Base-by-base conservation (phyloP, 2,888 invertebrate genomes). In the Acrocyrtus sp. region DNA sequence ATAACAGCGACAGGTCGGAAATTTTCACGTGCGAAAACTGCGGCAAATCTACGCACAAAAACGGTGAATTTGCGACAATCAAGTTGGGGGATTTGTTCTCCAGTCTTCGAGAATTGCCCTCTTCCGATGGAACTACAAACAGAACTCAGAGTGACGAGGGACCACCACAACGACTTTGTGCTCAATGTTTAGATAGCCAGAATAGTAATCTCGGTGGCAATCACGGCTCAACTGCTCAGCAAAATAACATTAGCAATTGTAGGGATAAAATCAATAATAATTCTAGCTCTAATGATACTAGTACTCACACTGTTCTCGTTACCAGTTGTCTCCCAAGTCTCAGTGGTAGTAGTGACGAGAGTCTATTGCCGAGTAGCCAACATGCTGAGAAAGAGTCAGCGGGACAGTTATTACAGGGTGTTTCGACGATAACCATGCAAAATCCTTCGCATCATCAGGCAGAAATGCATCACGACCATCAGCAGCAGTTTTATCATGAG, bases 11-110 rank as follows among this genome's bases (percentile, higher is more conserved):
- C 63, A 17, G 61, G 8, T 34, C 74, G n/a, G 29, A 27, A 15
- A 29, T 66, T 24, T 80, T 80, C 48, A 77, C 75, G 2, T 80
- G 80, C 60, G 72, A 76, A 41, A 61, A 65, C n/a, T 80, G 80
- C 63, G 78, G 80, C 15, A 77, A 74, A 69, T 63, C 74, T n/a
- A 74, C 69, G 39, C 78, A 77, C 48, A 51, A 72, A 43, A 75
- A 79, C 57, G 80, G 78, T 41, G 80, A 80, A 50, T 79, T 80
- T 74, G 75, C 66, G 63, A 80, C 80, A 70, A 80, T 80, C 75
- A 80, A 80, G 53, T 48, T 80, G 74, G 78, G 78, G n/a, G 80
- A 80, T 61, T 78, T 80, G 24, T 80, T 80, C 72, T 78, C 78
- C 61, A 75, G 78, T 26, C 69, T 77, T 58, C 72, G 75, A 39